phyloP scores from a whole-genome alignment of 2,797 vertebrate genomes.

The Percopsis omiscomaycus region DNA sequence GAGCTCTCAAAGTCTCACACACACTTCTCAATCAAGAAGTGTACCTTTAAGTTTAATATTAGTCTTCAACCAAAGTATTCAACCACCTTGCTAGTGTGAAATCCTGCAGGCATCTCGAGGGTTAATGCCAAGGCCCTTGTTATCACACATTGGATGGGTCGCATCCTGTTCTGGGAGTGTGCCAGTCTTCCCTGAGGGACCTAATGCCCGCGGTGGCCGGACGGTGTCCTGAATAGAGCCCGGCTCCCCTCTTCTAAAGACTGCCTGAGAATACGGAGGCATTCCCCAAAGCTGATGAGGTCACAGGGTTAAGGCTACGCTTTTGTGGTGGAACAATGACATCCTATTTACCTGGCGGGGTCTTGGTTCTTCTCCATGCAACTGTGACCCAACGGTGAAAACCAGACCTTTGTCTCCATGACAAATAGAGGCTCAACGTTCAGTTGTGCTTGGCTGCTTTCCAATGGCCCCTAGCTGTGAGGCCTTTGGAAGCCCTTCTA shows the following conservation, averaged over 20 bases:
- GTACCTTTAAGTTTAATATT: neutral
- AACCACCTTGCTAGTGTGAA: too few relatives aligned
- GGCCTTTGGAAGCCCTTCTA: constrained; percentile 52
- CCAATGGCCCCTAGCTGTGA: constrained; percentile 57
- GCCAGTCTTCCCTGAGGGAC: constrained; percentile 41
- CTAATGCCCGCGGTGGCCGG: constrained; percentile 61
- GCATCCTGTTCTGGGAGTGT: constrained; percentile 50
- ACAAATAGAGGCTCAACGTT: constrained; percentile 74
- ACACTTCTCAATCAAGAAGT: neutral
- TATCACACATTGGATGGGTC: constrained; percentile 49
- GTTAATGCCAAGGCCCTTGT: constrained; percentile 42
- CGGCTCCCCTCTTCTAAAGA: constrained; percentile 56
- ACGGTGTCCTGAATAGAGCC: constrained; percentile 52
- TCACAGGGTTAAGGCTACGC: constrained; percentile 76
- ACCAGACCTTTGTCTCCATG: constrained; percentile 72
- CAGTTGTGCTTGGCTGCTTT: constrained; percentile 72
- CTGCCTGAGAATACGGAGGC: constrained; percentile 62
- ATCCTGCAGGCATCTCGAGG: too few relatives aligned
- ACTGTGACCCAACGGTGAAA: constrained; percentile 77
- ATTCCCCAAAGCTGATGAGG: constrained; percentile 75
- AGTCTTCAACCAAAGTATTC: too few relatives aligned
- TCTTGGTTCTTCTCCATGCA: constrained; percentile 74
- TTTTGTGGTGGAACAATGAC: constrained; percentile 78
- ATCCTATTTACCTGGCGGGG: constrained; percentile 80
- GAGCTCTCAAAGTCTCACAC: too few relatives aligned